Conservation (phyloP, 1,140 invertebrate species). For the Drosophila teissieri region DNA sequence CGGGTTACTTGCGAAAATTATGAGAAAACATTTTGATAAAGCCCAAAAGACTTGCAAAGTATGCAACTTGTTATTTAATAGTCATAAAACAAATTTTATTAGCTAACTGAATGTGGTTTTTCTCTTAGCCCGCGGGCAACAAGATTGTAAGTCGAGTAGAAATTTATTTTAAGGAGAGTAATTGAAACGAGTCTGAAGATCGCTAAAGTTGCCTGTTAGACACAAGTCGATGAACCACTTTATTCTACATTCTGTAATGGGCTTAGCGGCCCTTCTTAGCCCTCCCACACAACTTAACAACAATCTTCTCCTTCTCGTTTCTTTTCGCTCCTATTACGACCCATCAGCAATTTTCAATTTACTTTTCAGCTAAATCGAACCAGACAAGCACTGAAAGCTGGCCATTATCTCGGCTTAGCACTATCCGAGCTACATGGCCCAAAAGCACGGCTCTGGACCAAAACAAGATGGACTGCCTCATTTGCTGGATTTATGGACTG, state of each 20-base stretch:
- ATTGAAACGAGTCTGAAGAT: background rate
- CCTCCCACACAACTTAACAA: constrained; percentile 1
- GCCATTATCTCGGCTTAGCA: constrained; percentile 44
- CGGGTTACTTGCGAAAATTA: constrained; percentile 23
- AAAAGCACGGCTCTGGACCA: constrained; percentile 5
- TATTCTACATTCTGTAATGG: constrained; percentile 20
- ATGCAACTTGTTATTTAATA: constrained; percentile 1
- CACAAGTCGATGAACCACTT: constrained; percentile 22
- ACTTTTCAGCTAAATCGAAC: constrained; percentile 42
- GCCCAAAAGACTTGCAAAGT: background rate
- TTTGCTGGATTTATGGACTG: constrained; percentile 76
- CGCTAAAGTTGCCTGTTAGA: background rate
- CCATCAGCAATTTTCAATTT: constrained; percentile 38
- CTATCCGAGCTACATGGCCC: constrained; percentile 1
- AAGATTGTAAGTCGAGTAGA: too few relatives aligned
- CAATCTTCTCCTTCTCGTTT: constrained; percentile 15
- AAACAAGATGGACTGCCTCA: constrained; percentile 68
- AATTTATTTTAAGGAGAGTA: background rate
- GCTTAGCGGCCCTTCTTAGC: constrained; percentile 9
- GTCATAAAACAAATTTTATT: background rate
- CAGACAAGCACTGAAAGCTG: constrained; percentile 36
- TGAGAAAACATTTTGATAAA: constrained; percentile 17
- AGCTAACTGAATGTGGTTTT: background rate
- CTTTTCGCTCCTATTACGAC: background rate
- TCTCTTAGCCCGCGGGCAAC: too few relatives aligned